Conservation (phyloP, 2,113 vertebrate genomes). For the Equus quagga region DNA sequence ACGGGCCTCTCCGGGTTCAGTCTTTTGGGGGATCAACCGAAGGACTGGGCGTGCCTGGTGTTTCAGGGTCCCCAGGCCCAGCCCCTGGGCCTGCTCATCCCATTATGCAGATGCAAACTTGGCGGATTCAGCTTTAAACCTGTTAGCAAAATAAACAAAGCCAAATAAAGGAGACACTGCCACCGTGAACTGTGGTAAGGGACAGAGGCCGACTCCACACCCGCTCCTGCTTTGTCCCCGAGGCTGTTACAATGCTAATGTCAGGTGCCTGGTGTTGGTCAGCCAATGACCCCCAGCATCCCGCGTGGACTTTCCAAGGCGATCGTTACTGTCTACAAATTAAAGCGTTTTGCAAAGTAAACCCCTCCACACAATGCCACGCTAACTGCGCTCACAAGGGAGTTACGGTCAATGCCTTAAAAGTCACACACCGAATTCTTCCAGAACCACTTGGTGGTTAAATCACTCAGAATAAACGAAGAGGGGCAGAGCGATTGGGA, state of each 20-base stretch:
- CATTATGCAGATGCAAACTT: not conserved
- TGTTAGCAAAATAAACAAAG: constrained; percentile 61
- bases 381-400: not conserved
- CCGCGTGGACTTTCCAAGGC: not conserved
- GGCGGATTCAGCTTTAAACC: constrained; percentile 35
- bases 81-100: not conserved
- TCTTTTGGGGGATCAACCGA: not conserved
- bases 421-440: constrained; percentile 43
- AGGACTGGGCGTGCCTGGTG: not conserved
- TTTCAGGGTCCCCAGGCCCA: not conserved
- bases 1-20: not conserved
- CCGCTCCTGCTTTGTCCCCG: constrained; percentile 7
- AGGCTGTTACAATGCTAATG: not conserved
- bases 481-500: constrained; percentile 6
- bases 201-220: not conserved
- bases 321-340: not conserved
- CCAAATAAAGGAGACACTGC: not conserved
- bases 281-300: not conserved
- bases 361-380: constrained; percentile 23
- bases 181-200: not conserved
- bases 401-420: not conserved
- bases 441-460: not conserved
- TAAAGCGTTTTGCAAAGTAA: not conserved
- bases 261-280: not conserved
- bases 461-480: not conserved